Base-by-base conservation (phyloP, 2,113 vertebrate genomes). In the Lontra canadensis region DNA sequence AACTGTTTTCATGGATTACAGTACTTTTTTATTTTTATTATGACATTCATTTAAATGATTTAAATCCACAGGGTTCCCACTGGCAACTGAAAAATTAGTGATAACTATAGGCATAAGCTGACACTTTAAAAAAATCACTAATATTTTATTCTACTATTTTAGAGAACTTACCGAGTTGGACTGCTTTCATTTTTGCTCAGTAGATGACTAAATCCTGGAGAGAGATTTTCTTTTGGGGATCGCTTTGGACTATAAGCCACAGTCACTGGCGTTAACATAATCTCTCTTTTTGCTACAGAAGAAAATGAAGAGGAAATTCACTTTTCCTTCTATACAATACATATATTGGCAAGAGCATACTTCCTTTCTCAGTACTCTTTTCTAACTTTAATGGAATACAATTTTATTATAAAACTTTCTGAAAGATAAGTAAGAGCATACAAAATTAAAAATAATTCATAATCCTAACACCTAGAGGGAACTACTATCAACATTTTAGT, bases 161-260 rank as follows among this genome's bases (percentile, higher is more conserved):
- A 94, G 14, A 95, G 76, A 82, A 79, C 13, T 6, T 98, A 99
- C 99, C 99, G 99, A 59, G 98, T 98, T 80, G 98, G 96, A 78
- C 98, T 98, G 98, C 99, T 99, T 93, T 99, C 99, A 29, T 99
- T 99, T 98, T 98, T 98, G 55, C 98, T 99, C 96, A 99, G 98
- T 63, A 98, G 98, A 94, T 99, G 99, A 97, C 99, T 99, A 65
- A 99, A 99, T 15, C 99, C 99, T 14, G 99, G 99, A 94, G 99
- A 99, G 95, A 99, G 98, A 96, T 99, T 99, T 97, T 99, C 99
- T n/a, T 99, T 99, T 1, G 99, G 99, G 96, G 99, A 99, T 86
- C 99, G 99, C 98, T 99, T 99, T 0, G 99, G 99, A 96, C 99
- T 99, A 97, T 99, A 99, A 39, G 99, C 99, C 55, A 99, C 99